Percentiles rank a stretch among this genome's conserved stretches.
Evolutionary conservation across 2,888 invertebrate genomes (phyloP).

Genomic region (Diarsia mendica): DNA sequence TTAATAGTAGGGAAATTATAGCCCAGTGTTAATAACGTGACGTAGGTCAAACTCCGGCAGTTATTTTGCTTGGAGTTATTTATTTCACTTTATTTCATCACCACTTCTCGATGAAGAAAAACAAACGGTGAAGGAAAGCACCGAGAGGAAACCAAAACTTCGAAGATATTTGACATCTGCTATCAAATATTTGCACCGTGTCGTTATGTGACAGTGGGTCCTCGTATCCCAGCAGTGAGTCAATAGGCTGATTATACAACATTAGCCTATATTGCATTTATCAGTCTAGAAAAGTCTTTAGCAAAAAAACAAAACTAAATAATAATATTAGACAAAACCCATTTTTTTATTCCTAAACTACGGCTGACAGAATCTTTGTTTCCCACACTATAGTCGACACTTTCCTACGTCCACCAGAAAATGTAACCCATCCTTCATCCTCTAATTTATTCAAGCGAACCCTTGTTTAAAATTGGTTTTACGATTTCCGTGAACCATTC

Average conservation of each 20-base stretch:
- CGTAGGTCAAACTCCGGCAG: too few species aligned
- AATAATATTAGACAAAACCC: neutral
- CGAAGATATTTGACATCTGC: neutral
- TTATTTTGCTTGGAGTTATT: too few species aligned
- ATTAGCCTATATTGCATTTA: neutral
- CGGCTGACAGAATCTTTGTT: neutral
- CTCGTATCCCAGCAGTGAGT: neutral
- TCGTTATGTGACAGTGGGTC: neutral
- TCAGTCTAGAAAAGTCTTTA: neutral
- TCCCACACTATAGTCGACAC: neutral
- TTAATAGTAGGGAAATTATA: too few species aligned
- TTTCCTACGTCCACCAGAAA: neutral
- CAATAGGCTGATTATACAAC: neutral
- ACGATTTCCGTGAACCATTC: slow-evolving; percentile 57
- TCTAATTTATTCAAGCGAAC: slow-evolving; percentile 60
- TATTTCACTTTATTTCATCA: too few species aligned
- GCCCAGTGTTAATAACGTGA: too few species aligned
- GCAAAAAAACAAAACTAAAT: too few species aligned
- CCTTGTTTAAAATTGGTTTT: slow-evolving; percentile 61
- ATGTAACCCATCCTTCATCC: slow-evolving; percentile 27
- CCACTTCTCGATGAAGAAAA: neutral
- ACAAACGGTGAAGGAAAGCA: neutral
- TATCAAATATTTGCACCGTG: neutral
- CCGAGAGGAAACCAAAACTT: neutral
- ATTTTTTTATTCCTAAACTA: neutral